Evolutionary conservation across 2,113 vertebrate species (phyloP).

Genomic region (Oophaga pumilio): DNA sequence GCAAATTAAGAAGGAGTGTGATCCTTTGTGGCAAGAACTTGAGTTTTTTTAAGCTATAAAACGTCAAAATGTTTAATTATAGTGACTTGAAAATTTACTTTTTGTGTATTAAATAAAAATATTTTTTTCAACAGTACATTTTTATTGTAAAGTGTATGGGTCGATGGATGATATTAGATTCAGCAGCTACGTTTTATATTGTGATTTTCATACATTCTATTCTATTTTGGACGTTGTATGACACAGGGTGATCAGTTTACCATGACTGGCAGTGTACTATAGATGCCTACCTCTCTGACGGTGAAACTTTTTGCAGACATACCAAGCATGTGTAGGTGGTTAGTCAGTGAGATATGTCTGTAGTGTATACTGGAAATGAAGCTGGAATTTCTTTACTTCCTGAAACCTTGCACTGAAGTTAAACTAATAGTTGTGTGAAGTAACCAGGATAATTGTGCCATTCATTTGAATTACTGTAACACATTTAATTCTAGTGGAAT

Average conservation of each 20-base stretch:
- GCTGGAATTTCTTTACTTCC: neutral
- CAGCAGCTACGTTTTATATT: neutral
- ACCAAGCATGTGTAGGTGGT: constrained; percentile 46
- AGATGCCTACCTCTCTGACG: constrained; percentile 14
- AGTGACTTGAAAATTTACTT: too few species aligned
- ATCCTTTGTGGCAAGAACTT: too few species aligned
- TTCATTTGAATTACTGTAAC: neutral
- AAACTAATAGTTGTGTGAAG: neutral
- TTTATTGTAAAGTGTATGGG: neutral
- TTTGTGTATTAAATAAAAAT: too few species aligned
- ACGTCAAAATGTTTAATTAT: too few species aligned
- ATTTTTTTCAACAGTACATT: neutral
- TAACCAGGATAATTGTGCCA: neutral
- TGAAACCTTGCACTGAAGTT: constrained; percentile 7
- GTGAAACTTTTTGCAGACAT: constrained; percentile 23
- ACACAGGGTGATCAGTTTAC: neutral
- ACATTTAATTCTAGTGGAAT: neutral
- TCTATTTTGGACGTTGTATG: neutral
- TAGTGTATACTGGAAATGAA: constrained; percentile 8
- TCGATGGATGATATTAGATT: neutral
- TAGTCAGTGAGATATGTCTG: constrained; percentile 38
- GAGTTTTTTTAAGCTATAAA: too few species aligned
- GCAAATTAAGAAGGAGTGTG: too few species aligned
- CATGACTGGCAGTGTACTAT: neutral
- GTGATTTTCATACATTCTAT: neutral